These are phyloP conservation scores for Pseudococcus jackbeardsleyi DNA, from an alignment of 2,888 invertebrate genomes.

Conservation along the genomic window DNA sequence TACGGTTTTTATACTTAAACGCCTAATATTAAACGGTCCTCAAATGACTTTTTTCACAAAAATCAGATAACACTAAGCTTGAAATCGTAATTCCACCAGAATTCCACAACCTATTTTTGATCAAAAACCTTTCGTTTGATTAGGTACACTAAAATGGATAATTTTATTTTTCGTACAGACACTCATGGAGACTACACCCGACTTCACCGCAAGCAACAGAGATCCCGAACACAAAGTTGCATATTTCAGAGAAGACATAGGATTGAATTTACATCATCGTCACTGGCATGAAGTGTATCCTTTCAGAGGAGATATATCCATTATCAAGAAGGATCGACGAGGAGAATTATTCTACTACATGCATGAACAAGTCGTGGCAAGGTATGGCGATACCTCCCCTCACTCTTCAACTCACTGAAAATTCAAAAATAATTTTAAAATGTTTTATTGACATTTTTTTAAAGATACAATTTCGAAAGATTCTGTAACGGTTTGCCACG, in stretches of 20 bases:
- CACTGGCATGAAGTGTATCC: conserved; percentile 93
- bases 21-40: too few relatives aligned
- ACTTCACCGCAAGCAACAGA: conserved; percentile 81
- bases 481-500: conserved; percentile 79
- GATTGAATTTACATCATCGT: conserved; percentile 90
- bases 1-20: too few relatives aligned
- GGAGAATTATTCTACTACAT: conserved; percentile 86
- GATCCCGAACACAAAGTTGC: conserved; percentile 86
- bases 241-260: conserved; percentile 88
- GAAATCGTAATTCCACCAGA: too few relatives aligned
- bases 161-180: too few relatives aligned
- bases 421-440: too few relatives aligned
- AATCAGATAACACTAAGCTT: too few relatives aligned
- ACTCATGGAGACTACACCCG: conserved; percentile 68
- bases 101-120: too few relatives aligned
- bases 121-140: too few relatives aligned
- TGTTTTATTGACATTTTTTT: background rate
- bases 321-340: conserved; percentile 81
- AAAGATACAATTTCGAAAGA: conserved; percentile 82
- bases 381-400: conserved; percentile 70
- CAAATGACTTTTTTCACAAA: too few relatives aligned
- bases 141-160: too few relatives aligned
- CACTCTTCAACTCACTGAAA: too few relatives aligned
- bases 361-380: conserved; percentile 80
- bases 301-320: conserved; percentile 77